Base-by-base conservation (phyloP, 2,888 invertebrate genomes). In the Ethmia dodecea region DNA sequence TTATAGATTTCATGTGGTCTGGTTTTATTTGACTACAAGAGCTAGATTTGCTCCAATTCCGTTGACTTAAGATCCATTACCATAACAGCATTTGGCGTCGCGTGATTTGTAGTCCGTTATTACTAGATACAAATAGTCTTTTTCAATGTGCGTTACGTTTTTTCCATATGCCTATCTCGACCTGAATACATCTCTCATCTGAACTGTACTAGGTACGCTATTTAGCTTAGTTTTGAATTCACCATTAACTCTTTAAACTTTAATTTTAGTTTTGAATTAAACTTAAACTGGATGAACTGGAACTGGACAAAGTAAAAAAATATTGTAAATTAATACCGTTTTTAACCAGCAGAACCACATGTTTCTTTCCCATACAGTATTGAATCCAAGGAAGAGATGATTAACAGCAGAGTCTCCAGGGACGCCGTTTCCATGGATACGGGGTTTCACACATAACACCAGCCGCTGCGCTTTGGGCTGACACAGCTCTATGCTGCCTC, bases 311-410 rank as follows among this genome's bases (percentile, higher is more conserved):
- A n/a, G n/a, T n/a, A n/a, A n/a, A n/a, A n/a, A n/a, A 15, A 32
- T 14, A 32, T 29, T 29, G 29, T 29, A n/a, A n/a, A n/a, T 26
- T 10, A 4, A 55, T 70, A 90, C 91, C 88, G 89, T 87, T 66
- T 87, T 87, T 5, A 91, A 65, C 91, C 91, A 91, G 48, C 75
- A 74, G 44, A 86, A 87, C 91, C 91, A 91, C 57, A 91, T 78
- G 49, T 90, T 90, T 50, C 91, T 79, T 57, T 91, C 91, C 90
- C 90, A 90, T 42, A 88, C 78, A 27, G 89, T 88, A 47, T 87
- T 88, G 65, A 91, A 91, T 32, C 91, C 91, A 2, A 91, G 80
- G 56, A 90, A 91, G 28, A 91, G 72, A 51, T 90, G 89, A 52
- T 88, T 84, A 41, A 66, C 53, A 26, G 58, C 60, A 37, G 61